phyloP scores from a whole-genome alignment of 2,797 vertebrate genomes.

The Myiotriccus ornatus region DNA sequence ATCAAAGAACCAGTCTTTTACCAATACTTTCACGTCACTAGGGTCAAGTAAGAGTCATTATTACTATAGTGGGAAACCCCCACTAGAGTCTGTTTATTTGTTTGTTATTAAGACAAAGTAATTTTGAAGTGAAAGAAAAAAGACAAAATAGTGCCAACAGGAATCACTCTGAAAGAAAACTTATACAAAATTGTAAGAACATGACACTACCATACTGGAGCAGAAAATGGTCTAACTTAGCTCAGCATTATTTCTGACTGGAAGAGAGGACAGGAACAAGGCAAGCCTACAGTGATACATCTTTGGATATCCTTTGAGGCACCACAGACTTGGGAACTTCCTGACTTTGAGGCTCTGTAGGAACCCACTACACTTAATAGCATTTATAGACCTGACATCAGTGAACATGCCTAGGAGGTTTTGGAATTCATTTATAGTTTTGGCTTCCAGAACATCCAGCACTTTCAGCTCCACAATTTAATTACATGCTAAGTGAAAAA shows the following conservation, averaged over 20 bases:
- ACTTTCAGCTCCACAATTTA: slow-evolving; percentile 12
- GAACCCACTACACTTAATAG: background rate
- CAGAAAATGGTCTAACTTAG: background rate
- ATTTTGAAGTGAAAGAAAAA: background rate
- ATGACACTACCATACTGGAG: background rate
- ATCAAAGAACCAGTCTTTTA: background rate
- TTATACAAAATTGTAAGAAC: background rate
- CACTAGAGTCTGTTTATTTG: background rate
- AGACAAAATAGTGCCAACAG: background rate
- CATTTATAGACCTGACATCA: background rate
- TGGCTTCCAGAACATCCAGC: background rate
- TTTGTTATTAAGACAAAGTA: background rate
- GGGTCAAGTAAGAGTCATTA: background rate
- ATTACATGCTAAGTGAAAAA: slow-evolving; percentile 33
- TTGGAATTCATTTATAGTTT: background rate
- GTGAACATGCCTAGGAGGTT: background rate
- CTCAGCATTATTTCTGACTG: background rate
- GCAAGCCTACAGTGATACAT: background rate
- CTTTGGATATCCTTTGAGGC: background rate
- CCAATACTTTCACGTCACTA: background rate
- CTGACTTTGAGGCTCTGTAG: background rate
- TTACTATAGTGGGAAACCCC: background rate
- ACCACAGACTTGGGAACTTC: background rate
- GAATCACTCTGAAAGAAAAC: background rate
- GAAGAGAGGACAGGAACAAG: background rate